Conservation (phyloP, 1,140 invertebrate genomes). For the Hirudo medicinalis region DNA sequence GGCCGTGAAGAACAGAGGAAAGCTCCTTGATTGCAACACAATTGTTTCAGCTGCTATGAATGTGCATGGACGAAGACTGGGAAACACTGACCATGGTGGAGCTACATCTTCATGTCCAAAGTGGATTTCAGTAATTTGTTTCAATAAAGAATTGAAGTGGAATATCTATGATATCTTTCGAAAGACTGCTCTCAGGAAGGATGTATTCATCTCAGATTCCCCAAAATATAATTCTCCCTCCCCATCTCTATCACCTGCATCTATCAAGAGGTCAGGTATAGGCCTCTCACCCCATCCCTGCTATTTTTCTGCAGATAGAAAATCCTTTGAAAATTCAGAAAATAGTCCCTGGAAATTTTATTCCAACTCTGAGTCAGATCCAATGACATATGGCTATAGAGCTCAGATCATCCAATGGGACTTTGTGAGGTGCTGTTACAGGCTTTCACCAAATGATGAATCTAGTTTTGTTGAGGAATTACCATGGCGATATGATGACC, state of each 20-base stretch:
- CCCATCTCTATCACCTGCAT: not conserved
- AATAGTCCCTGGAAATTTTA: slow-evolving; percentile 19
- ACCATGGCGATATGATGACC: slow-evolving; percentile 12
- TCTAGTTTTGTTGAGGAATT: slow-evolving; percentile 15
- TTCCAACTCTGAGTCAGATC: slow-evolving; percentile 9
- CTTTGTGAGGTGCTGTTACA: slow-evolving; percentile 16
- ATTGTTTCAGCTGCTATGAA: slow-evolving; percentile 8
- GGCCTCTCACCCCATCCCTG: not conserved
- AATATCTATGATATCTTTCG: slow-evolving; percentile 21
- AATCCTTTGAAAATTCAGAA: not conserved
- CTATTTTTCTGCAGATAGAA: not conserved
- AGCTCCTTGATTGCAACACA: slow-evolving; percentile 19
- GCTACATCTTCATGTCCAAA: not conserved
- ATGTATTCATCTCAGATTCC: slow-evolving; percentile 8
- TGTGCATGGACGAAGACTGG: not conserved
- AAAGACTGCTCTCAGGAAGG: slow-evolving; percentile 21
- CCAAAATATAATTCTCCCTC: not conserved
- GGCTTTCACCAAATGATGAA: slow-evolving; percentile 16
- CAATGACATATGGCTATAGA: slow-evolving; percentile 22
- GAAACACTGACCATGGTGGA: not conserved
- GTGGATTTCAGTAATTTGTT: slow-evolving; percentile 19
- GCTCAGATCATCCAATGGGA: slow-evolving; percentile 21
- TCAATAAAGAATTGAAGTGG: slow-evolving; percentile 22
- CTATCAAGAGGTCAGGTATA: not conserved
- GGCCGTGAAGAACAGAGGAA: not conserved